phyloP scores from a whole-genome alignment of 2,888 invertebrate genomes.

The Perdita meconis region DNA sequence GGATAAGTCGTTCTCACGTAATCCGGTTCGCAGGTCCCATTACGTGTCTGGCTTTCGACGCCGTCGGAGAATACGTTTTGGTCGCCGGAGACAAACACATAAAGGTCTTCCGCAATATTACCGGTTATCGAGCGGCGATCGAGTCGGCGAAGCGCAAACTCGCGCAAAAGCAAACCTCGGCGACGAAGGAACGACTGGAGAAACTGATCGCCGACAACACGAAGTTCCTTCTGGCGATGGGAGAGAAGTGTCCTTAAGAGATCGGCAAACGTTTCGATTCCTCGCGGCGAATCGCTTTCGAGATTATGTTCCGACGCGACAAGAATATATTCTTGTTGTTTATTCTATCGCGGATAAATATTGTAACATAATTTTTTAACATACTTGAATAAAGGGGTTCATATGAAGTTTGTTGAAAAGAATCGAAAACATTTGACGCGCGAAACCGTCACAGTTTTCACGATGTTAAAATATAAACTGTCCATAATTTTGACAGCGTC shows the following conservation, averaged over 20 bases:
- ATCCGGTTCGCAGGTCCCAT: conserved; percentile 87
- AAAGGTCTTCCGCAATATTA: conserved; percentile 91
- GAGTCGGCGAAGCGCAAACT: conserved; percentile 85
- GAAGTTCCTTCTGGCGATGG: conserved; percentile 81
- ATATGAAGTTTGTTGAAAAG: conserved; percentile 47
- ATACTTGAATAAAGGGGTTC: conserved; percentile 65
- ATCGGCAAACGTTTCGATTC: conserved; percentile 28
- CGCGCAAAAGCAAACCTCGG: conserved; percentile 87
- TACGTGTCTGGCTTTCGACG: conserved; percentile 90
- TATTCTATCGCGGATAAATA: conserved; percentile 28
- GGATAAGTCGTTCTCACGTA: not conserved
- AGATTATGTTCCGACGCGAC: not conserved
- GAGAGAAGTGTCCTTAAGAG: conserved; percentile 73
- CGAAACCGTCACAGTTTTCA: conserved; percentile 13
- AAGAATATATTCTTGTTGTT: conserved; percentile 11
- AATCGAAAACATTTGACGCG: conserved; percentile 7
- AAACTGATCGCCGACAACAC: conserved; percentile 88
- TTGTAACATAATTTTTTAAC: conserved; percentile 59
- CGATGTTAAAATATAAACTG: not conserved
- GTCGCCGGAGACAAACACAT: conserved; percentile 91
- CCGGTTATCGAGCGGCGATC: conserved; percentile 87
- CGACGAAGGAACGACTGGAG: conserved; percentile 91
- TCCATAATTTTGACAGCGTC: not conserved
- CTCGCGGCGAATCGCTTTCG: conserved; percentile 19
- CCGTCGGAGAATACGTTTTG: conserved; percentile 90